Base-by-base conservation (phyloP, 2,113 vertebrate species). In the Thomomys bottae region DNA sequence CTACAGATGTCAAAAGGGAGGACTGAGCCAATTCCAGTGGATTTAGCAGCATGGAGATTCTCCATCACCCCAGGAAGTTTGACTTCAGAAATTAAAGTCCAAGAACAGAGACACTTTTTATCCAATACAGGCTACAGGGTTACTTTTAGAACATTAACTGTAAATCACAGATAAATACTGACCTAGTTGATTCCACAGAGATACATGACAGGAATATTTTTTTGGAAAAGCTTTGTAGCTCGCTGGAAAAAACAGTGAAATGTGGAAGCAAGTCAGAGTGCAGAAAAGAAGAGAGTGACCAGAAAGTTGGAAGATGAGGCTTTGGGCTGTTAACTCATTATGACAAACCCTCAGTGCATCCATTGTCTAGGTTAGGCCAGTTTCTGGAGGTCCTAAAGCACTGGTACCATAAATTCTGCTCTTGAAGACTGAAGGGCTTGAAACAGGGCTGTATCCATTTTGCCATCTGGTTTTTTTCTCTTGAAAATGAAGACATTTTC, bases 131-230 rank as follows among this genome's bases (percentile, higher is more conserved):
- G 80, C 78, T 63, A 57, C 17, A 90, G 68, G 30, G 76, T 2
- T 87, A 72, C 72, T 72, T 95, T 93, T 15, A 54, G 36, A 87
- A 49, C 26, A 78, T 32, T 32, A 67, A 64, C 30, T 76, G 0
- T 92, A 94, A 91, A 77, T 88, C 67, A 73, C n/a, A 93, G 67
- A 40, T 36, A 76, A 75, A 86, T 72, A 57, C 59, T n/a, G 42
- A 54, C 17, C 80, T 89, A 63, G 40, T 21, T 81, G 45, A 45
- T 40, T 92, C 81, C 54, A 89, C 70, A 87, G n/a, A 87, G n/a
- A 63, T 66, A 32, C 40, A 68, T 4, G 26, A 4, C 68, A 23
- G 66, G 36, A 32, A 77, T 76, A 40, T 49, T 90, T 49, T 90
- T 85, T 64, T 83, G 67, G 80, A 72, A 82, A n/a, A 83, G 70